A percentile compares a stretch with the other conserved stretches of the same genome.
These are phyloP conservation scores for Zaprionus bogoriensis DNA, from an alignment of 2,888 invertebrate genomes.

Conservation along the genomic window DNA sequence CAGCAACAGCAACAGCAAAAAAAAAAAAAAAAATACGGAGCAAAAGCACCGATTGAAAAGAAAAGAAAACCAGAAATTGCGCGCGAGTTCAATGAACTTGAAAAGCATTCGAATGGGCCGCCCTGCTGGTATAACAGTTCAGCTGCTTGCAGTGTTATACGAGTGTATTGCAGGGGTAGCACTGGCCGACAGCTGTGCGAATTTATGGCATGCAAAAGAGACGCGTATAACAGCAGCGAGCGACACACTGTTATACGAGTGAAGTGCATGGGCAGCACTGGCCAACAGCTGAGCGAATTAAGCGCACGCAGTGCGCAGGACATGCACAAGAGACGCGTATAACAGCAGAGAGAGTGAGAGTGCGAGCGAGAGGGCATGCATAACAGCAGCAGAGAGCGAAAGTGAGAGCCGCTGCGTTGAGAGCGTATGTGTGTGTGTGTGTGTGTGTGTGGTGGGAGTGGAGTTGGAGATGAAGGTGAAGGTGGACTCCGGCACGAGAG, in stretches of 20 bases:
- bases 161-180: slow-evolving; percentile 32
- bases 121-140: slow-evolving; percentile 57
- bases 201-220: background rate
- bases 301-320: slow-evolving; percentile 39
- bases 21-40: background rate
- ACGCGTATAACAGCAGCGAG: slow-evolving; percentile 7
- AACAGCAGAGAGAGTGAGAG: background rate
- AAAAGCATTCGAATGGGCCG: slow-evolving; percentile 10
- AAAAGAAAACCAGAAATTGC: slow-evolving; percentile 8
- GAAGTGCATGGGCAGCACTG: slow-evolving; percentile 42
- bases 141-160: too few relatives aligned
- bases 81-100: slow-evolving; percentile 50
- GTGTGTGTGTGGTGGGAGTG: too few relatives aligned
- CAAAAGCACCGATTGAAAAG: background rate
- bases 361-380: slow-evolving; percentile 1
- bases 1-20: too few relatives aligned
- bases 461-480: background rate
- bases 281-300: slow-evolving; percentile 48
- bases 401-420: too few relatives aligned
- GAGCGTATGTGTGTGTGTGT: too few relatives aligned
- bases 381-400: background rate
- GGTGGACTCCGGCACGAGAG: too few relatives aligned
- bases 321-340: too few relatives aligned
- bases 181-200: slow-evolving; percentile 55
- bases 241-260: background rate